These are phyloP conservation scores for Ailurus styani DNA, from an alignment of 2,113 vertebrate genomes.

Conservation along the genomic window DNA sequence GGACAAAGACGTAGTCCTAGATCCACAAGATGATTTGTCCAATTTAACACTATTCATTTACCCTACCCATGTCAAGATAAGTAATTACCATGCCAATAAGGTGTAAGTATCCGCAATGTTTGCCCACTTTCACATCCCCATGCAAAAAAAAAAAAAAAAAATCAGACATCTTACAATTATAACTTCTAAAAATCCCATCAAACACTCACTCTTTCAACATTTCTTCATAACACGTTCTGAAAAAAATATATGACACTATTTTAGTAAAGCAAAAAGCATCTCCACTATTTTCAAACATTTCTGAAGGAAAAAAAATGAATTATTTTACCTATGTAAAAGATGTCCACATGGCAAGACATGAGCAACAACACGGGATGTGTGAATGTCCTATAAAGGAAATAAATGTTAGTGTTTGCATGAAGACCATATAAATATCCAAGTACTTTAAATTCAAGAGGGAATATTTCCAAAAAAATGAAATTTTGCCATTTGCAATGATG, in stretches of 20 bases:
- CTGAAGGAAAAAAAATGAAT: neutral
- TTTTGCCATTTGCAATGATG: too few species aligned
- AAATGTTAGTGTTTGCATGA: neutral
- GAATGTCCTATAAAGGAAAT: slow-evolving; percentile 88
- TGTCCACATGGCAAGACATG: slow-evolving; percentile 94
- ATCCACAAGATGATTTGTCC: neutral
- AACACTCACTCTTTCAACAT: slow-evolving; percentile 87
- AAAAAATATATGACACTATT: slow-evolving; percentile 69
- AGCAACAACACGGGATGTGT: slow-evolving; percentile 92
- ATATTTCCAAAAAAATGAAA: neutral
- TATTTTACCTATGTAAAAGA: slow-evolving; percentile 92
- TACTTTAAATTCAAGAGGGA: neutral
- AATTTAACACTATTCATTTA: neutral
- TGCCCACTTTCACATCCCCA: neutral
- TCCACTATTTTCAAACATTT: neutral
- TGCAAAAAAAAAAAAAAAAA: neutral
- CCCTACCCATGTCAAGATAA: neutral
- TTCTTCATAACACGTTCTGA: slow-evolving; percentile 92
- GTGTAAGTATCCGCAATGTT: neutral
- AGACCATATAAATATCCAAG: neutral
- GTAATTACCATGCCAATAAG: neutral
- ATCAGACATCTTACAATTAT: neutral
- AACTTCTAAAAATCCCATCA: slow-evolving; percentile 41
- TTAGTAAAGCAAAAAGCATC: slow-evolving; percentile 48
- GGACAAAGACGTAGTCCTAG: neutral